Evolutionary conservation across 2,888 invertebrate species (phyloP).

Genomic region (Doris montereyensis): DNA sequence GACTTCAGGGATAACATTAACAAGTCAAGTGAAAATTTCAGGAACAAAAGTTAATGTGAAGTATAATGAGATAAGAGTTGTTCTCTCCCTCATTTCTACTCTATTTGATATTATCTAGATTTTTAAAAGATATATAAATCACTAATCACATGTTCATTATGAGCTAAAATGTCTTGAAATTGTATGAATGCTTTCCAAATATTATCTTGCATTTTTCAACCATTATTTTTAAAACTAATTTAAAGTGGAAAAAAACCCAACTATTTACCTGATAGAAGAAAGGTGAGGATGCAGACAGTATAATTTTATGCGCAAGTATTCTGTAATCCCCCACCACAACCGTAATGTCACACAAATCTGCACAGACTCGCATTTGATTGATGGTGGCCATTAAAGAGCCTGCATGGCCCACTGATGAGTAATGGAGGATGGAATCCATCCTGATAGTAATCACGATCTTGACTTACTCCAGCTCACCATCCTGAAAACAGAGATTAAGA

Average conservation of each 20-base stretch:
- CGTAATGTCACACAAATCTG: constrained; percentile 53
- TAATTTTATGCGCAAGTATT: constrained; percentile 52
- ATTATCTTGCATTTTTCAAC: no score
- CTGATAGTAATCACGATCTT: no score
- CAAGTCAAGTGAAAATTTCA: no score
- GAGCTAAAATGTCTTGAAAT: no score
- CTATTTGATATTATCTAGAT: background rate
- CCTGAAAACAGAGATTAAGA: no score
- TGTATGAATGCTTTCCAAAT: no score
- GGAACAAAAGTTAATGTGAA: no score
- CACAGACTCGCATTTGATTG: constrained; percentile 48
- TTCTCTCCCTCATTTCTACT: no score
- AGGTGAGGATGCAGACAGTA: constrained; percentile 52
- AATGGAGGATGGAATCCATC: constrained; percentile 53
- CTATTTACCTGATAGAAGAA: constrained; percentile 46
- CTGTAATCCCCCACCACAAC: constrained; percentile 44
- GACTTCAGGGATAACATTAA: no score
- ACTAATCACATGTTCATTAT: no score
- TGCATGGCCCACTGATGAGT: constrained; percentile 54
- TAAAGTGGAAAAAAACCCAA: background rate
- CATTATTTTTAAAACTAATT: background rate
- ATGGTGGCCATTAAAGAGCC: constrained; percentile 49
- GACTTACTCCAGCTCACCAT: background rate
- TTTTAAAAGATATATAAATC: no score
- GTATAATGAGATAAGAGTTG: no score